These are phyloP conservation scores for Microplitis demolitor DNA, from an alignment of 1,140 invertebrate species.

Conservation along the genomic window DNA sequence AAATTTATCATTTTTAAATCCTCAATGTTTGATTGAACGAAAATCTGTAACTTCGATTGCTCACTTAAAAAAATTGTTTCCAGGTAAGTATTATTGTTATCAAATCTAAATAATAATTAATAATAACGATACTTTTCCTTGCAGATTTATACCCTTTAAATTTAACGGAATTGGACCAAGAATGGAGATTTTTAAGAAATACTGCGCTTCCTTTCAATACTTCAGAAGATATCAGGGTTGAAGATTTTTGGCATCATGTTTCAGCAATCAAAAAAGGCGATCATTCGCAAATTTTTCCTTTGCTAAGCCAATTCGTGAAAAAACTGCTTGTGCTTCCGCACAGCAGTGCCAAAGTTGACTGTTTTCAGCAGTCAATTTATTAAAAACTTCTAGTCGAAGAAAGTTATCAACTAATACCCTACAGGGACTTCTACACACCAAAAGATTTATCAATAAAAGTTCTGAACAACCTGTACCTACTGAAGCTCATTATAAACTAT, in stretches of 20 bases:
- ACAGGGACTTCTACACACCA: constrained; percentile 16
- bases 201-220: not conserved
- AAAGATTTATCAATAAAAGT: not conserved
- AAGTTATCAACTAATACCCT: not conserved
- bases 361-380: constrained; percentile 20
- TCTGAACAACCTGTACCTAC: no score
- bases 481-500: no score
- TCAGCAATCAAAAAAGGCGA: constrained; percentile 15
- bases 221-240: not conserved
- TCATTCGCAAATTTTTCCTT: not conserved
- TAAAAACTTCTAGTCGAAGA: constrained; percentile 20
- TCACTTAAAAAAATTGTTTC: not conserved
- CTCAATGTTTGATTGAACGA: not conserved
- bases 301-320: constrained; percentile 5
- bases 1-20: constrained; percentile 14
- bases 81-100: not conserved
- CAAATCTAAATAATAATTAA: not conserved
- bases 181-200: constrained; percentile 21
- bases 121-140: not conserved
- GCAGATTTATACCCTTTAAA: not conserved
- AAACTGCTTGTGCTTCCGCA: constrained; percentile 18
- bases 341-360: constrained; percentile 21
- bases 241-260: constrained; percentile 16
- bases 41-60: not conserved
- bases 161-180: not conserved